Base-by-base conservation (phyloP, 2,888 invertebrate genomes). In the Dichetophora obliterata region DNA sequence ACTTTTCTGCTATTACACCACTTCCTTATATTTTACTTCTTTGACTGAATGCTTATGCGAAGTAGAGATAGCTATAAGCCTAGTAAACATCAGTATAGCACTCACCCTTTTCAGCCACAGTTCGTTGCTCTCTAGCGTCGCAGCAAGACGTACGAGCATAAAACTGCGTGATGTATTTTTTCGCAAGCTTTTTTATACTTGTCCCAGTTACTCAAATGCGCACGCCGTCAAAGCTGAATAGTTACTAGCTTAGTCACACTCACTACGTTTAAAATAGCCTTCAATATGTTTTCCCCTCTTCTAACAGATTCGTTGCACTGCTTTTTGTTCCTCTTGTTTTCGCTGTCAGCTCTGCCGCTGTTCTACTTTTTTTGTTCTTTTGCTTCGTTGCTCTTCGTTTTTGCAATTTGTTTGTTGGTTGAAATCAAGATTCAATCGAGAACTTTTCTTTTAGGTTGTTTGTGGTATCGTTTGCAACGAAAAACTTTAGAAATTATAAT, bases 81-180 rank as follows among this genome's bases (percentile, higher is more conserved):
- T 3, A 43, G 8, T 11, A 43, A 3, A n/a, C 24, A 19, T 11
- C n/a, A n/a, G 24, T 22, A 48, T 73, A 71, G 59, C 43, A 69
- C 79, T 77, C 74, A 79, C 79, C 79, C 75, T 77, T 77, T 71
- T 65, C 37, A 50, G 50, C 75, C 31, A 73, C 75, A 79, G 77
- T 77, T 79, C 79, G 79, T 79, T 79, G 77, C 79, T 68, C 77
- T 76, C 75, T 57, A 19, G 31, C 52, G 31, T 43, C 66, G 66
- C 52, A 57, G 14, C 52, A 34, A 54, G 54, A 52, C 54, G 34
- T 22, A 34, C 22, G 70, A 54, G n/a, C 70, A 70, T n/a, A 22
- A 48, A 48, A 22, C 11, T 59, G 72, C 48, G 72, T 61, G 61
- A 61, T 31, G 34, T 72, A 5, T 50, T 65, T 34, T n/a, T 34